Evolutionary conservation across 2,888 invertebrate species (phyloP).

Genomic region (Graphium colonna): DNA sequence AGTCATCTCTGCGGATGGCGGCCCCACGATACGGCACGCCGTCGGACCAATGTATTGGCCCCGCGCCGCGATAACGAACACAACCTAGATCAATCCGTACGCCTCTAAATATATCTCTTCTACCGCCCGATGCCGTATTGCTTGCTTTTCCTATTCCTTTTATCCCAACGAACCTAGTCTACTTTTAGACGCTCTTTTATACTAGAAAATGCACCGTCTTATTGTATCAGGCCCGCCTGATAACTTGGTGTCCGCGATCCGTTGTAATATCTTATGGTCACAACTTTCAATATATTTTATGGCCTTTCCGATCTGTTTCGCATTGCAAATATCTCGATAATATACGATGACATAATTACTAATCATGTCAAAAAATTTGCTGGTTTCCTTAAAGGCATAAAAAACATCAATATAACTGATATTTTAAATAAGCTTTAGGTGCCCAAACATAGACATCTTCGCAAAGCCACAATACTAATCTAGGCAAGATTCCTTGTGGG

Average conservation of each 20-base stretch:
- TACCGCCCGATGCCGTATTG: conserved; percentile 11
- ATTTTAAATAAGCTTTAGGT: too few species aligned
- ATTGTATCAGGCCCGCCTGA: conserved; percentile 23
- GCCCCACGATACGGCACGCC: conserved; percentile 58
- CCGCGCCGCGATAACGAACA: conserved; percentile 50
- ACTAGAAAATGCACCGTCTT: conserved; percentile 9
- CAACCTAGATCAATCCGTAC: conserved; percentile 44
- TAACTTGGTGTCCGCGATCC: conserved; percentile 14
- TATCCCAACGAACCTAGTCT: conserved; percentile 21
- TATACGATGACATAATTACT: too few species aligned
- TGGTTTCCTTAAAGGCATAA: too few species aligned
- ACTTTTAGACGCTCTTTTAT: conserved; percentile 16
- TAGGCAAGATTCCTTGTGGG: not conserved
- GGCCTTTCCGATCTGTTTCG: too few species aligned
- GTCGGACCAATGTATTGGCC: conserved; percentile 47
- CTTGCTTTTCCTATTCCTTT: conserved; percentile 16
- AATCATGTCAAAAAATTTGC: too few species aligned
- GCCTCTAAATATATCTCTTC: conserved; percentile 23
- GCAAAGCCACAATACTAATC: not conserved
- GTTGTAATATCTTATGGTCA: not conserved
- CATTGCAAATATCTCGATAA: too few species aligned
- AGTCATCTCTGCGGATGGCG: conserved; percentile 76
- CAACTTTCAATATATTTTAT: too few species aligned
- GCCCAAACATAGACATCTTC: too few species aligned
- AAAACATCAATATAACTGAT: too few species aligned